These are phyloP conservation scores for Amaurobius ferox DNA, from an alignment of 2,888 invertebrate genomes.

Conservation along the genomic window DNA sequence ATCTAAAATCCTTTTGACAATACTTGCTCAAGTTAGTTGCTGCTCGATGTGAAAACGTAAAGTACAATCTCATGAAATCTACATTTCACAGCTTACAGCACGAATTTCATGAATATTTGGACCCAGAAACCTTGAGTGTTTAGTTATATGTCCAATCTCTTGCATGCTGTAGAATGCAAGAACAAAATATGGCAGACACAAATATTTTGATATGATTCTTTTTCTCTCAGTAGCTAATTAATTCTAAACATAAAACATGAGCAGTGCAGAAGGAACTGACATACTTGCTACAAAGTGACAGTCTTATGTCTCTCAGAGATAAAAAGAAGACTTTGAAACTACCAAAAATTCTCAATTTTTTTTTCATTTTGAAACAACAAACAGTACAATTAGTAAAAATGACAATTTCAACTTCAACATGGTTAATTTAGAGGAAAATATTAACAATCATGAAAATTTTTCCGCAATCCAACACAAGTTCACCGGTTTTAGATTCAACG, in stretches of 20 bases:
- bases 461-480: constrained; percentile 13
- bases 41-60: too few species aligned
- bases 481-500: constrained; percentile 54
- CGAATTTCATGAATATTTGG: constrained; percentile 51
- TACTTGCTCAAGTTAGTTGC: neutral
- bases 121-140: constrained; percentile 67
- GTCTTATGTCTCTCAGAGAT: constrained; percentile 4
- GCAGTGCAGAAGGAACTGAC: constrained; percentile 66
- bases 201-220: constrained; percentile 66
- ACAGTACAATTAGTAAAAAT: constrained; percentile 19
- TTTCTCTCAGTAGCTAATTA: constrained; percentile 55
- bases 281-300: constrained; percentile 17
- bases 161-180: constrained; percentile 52
- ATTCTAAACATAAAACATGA: constrained; percentile 55
- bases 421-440: constrained; percentile 8
- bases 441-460: constrained; percentile 11
- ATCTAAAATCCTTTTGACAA: neutral
- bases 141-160: constrained; percentile 34
- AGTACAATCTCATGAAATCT: too few species aligned
- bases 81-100: neutral
- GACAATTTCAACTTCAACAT: constrained; percentile 34
- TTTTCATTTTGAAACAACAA: constrained; percentile 18
- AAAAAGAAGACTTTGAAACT: constrained; percentile 8
- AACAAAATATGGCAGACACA: constrained; percentile 64
- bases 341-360: neutral